These are phyloP conservation scores for Pavo muticus DNA, from an alignment of 2,113 vertebrate species.

Conservation along the genomic window DNA sequence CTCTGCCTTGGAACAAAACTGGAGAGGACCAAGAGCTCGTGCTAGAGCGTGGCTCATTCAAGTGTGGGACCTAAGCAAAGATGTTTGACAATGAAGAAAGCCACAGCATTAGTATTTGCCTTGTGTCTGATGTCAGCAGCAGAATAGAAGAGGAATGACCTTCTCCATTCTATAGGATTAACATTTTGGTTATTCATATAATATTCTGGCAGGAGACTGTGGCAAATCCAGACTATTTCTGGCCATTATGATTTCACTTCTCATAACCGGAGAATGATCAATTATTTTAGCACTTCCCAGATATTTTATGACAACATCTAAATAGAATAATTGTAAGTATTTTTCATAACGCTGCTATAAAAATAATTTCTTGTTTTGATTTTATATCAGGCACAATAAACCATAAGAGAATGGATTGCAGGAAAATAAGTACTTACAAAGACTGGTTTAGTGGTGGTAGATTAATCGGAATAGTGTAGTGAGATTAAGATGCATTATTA, in stretches of 20 bases:
- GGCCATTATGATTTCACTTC: background rate
- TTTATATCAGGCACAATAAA: background rate
- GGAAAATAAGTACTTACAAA: background rate
- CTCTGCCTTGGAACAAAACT: background rate
- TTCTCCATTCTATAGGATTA: background rate
- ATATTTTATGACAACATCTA: background rate
- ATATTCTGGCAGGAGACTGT: background rate
- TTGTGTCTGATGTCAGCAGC: background rate
- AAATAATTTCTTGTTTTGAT: background rate
- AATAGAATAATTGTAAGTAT: background rate
- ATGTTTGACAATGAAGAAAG: background rate
- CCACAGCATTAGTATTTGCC: background rate
- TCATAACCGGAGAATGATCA: background rate
- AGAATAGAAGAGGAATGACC: background rate
- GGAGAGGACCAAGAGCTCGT: background rate
- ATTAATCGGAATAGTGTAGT: background rate
- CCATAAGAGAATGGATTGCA: background rate
- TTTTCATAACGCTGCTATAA: background rate
- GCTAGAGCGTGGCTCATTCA: background rate
- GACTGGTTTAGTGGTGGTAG: background rate
- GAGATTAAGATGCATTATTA: background rate
- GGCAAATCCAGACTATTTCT: background rate
- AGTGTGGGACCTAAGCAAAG: fast-evolving
- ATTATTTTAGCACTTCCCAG: background rate
- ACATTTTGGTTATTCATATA: background rate